These are phyloP conservation scores for Cryptoprocta ferox DNA, from an alignment of 2,797 vertebrate species.

Conservation along the genomic window DNA sequence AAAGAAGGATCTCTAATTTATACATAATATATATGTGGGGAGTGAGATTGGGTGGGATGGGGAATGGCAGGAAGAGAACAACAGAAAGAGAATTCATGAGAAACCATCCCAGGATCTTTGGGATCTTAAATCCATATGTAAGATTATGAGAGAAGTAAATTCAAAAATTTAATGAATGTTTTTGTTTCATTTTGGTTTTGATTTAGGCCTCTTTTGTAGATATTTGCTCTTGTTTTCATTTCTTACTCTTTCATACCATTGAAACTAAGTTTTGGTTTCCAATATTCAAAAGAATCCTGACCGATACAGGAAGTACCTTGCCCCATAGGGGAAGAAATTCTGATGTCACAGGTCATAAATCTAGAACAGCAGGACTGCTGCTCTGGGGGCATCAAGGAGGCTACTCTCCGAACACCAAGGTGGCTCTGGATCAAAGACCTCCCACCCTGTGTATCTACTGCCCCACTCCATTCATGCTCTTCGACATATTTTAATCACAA, in stretches of 20 bases:
- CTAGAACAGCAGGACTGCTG: neutral
- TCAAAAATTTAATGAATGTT: neutral
- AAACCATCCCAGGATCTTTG: neutral
- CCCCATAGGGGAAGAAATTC: neutral
- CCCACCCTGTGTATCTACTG: accelerated
- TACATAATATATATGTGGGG: neutral
- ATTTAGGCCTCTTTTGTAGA: neutral
- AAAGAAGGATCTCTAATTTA: neutral
- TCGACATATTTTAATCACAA: neutral
- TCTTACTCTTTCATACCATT: neutral
- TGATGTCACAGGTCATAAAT: neutral
- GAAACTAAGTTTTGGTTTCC: neutral
- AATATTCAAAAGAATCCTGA: neutral
- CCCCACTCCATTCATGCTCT: neutral
- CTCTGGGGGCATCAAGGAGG: neutral
- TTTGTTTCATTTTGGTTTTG: neutral
- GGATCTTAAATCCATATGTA: neutral
- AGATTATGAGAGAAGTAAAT: neutral
- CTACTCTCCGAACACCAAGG: neutral
- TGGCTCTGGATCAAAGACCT: neutral
- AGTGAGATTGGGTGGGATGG: accelerated
- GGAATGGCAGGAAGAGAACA: neutral
- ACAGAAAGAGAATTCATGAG: neutral
- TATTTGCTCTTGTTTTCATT: neutral
- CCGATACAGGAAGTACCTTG: neutral